A percentile compares a stretch with the other conserved stretches of the same genome.
phyloP scores from a whole-genome alignment of 2,888 invertebrate species.

The Ernsta delagoae region DNA sequence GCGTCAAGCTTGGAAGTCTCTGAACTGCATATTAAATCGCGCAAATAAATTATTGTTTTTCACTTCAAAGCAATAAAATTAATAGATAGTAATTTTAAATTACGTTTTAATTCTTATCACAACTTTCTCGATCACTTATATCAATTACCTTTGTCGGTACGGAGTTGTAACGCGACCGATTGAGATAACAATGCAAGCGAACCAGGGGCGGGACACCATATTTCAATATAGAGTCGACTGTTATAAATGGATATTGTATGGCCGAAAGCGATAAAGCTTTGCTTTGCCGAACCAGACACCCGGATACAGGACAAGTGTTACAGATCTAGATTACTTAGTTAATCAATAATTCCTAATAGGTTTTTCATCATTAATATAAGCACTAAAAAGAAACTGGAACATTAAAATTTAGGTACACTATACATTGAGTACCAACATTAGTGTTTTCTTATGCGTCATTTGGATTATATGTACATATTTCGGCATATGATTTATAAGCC shows the following conservation, averaged over 20 bases:
- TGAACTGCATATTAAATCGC: not conserved
- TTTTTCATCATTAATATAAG: not conserved
- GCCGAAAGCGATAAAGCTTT: not conserved
- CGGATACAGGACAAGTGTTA: not conserved
- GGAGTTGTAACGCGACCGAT: constrained; percentile 9
- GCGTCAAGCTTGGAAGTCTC: not conserved
- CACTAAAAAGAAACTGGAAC: no score
- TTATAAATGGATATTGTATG: constrained; percentile 7
- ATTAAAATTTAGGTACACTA: no score
- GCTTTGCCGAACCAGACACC: not conserved
- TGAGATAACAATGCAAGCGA: constrained; percentile 19
- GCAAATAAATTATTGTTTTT: not conserved
- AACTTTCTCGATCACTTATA: not conserved
- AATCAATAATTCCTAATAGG: not conserved
- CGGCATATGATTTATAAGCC: no score
- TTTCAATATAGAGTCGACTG: constrained; percentile 9
- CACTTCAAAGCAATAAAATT: not conserved
- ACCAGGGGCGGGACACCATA: constrained; percentile 8
- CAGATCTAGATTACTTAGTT: no score
- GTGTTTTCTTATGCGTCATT: no score
- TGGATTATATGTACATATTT: no score
- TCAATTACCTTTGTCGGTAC: not conserved
- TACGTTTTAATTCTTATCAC: not conserved
- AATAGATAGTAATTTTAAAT: not conserved
- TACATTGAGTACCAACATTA: no score